Percentiles rank a stretch among this genome's conserved stretches.
Evolutionary conservation across 2,888 invertebrate species (phyloP).

Genomic region (Monopis laevigella): DNA sequence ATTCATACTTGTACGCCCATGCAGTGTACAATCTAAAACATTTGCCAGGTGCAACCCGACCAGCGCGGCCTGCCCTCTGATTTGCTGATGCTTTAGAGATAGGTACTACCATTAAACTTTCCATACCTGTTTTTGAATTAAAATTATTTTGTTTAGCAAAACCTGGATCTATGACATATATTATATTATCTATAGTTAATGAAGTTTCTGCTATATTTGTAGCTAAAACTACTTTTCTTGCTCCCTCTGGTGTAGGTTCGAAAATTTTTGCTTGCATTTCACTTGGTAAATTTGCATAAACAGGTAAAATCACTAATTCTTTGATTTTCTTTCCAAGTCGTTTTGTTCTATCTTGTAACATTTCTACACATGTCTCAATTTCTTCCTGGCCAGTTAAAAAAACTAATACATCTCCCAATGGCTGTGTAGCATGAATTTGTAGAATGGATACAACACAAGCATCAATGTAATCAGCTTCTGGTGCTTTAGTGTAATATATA

Average conservation of each 20-base stretch:
- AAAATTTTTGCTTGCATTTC: slow-evolving; percentile 99
- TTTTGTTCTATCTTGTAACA: slow-evolving; percentile 89
- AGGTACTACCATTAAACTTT: slow-evolving; percentile 97
- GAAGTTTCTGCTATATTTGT: slow-evolving; percentile 99
- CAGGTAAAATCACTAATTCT: slow-evolving; percentile 92
- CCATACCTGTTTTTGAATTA: slow-evolving; percentile 98
- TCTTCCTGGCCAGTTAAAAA: slow-evolving; percentile 96
- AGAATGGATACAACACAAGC: slow-evolving; percentile 97
- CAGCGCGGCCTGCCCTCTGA: slow-evolving; percentile 96
- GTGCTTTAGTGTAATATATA: slow-evolving; percentile 98
- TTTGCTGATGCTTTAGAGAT: slow-evolving; percentile 98
- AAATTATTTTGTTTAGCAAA: slow-evolving; percentile 99
- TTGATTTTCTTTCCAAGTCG: slow-evolving; percentile 92
- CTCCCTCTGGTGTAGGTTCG: slow-evolving; percentile 95
- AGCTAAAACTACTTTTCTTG: slow-evolving; percentile 95
- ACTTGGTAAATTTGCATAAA: slow-evolving; percentile 97
- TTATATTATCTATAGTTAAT: slow-evolving; percentile 97
- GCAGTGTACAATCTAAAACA: slow-evolving; percentile 98
- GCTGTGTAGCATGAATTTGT: slow-evolving; percentile 98
- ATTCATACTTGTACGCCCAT: slow-evolving; percentile 98
- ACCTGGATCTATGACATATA: slow-evolving; percentile 99
- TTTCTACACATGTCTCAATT: slow-evolving; percentile 90
- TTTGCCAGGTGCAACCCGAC: slow-evolving; percentile 96
- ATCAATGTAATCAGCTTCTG: slow-evolving; percentile 98
- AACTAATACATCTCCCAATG: slow-evolving; percentile 94